Base-by-base conservation (phyloP, 1,140 invertebrate genomes). In the Drosophila rufa region DNA sequence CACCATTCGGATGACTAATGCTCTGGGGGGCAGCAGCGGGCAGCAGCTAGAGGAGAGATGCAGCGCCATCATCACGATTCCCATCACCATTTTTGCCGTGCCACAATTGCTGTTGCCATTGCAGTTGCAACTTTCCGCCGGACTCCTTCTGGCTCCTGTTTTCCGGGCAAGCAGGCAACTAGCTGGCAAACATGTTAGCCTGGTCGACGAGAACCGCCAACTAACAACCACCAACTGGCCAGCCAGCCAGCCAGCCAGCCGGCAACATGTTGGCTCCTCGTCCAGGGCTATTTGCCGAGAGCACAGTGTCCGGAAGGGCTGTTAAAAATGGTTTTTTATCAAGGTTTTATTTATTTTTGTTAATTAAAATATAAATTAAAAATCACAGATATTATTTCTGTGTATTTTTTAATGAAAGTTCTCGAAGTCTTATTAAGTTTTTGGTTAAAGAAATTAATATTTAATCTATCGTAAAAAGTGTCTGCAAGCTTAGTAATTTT, bases 181-280 rank as follows among this genome's bases (percentile, higher is more conserved):
- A 17, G 60, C 45, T 43, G 30, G 17, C 75, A 69, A 86, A 86
- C 82, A 86, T 85, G 82, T 86, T 86, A 73, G 70, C 46, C 70
- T 42, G 56, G 68, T 59, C 38, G 27, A 42, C 8, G 7, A 40
- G 19, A 56, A 25, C 36, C 19, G 53, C 53, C 53, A 56, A 40
- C 53, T 56, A 56, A 56, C 53, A 55, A 55, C 53, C 53, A 40
- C 22, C 53, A 55, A 40, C 19, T 11, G 27, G 38, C 17, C 61
- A 15, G n/a, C 25, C 30, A 17, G 36, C 30, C 30, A 51, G 15
- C 12, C 17, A 66, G 36, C 50, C 19, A 56, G 40, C 11, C 27
- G 17, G 51, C 74, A 82, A 82, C 80, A 82, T 82, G 80, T 82
- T 82, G 74, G 74, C 59, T 74, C 68, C 59, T 74, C 60, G 19